phyloP scores from a whole-genome alignment of 2,797 vertebrate species.

The Rhinatrema bivittatum region DNA sequence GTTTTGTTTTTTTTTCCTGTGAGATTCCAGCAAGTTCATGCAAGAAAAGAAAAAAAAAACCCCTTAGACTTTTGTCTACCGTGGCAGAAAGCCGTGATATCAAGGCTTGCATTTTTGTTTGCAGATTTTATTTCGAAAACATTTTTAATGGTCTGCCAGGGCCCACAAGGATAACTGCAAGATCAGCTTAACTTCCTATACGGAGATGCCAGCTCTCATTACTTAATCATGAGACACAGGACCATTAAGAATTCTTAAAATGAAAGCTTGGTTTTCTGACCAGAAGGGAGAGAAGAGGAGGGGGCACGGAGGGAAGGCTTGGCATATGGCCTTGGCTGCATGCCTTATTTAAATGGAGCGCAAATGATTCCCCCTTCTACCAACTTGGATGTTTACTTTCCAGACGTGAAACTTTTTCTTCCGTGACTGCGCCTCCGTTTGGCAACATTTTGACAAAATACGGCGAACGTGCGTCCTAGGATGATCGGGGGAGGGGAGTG shows the following conservation, averaged over 20 bases:
- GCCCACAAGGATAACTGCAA: conserved; percentile 45
- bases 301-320: conserved; percentile 25
- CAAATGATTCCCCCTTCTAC: conserved; percentile 28
- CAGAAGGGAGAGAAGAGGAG: too few species aligned
- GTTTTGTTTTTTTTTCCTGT: too few species aligned
- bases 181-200: conserved; percentile 56
- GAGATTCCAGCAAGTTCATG: too few species aligned
- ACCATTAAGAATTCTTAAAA: conserved; percentile 59
- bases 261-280: conserved; percentile 38
- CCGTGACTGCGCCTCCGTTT: too few species aligned
- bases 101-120: conserved; percentile 9
- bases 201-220: conserved; percentile 54
- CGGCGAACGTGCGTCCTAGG: too few species aligned
- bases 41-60: too few species aligned
- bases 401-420: conserved; percentile 13
- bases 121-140: conserved; percentile 25
- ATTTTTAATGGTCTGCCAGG: conserved; percentile 41
- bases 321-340: conserved; percentile 48
- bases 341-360: conserved; percentile 53
- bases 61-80: too few species aligned
- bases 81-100: too few species aligned
- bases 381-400: conserved; percentile 10
- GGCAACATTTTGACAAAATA: too few species aligned
- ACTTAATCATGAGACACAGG: conserved; percentile 59
- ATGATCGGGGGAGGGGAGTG: too few species aligned